A percentile compares a stretch with the other conserved stretches of the same genome.
Conservation (phyloP, 1,140 invertebrate genomes). For the Charaxes varanes region DNA sequence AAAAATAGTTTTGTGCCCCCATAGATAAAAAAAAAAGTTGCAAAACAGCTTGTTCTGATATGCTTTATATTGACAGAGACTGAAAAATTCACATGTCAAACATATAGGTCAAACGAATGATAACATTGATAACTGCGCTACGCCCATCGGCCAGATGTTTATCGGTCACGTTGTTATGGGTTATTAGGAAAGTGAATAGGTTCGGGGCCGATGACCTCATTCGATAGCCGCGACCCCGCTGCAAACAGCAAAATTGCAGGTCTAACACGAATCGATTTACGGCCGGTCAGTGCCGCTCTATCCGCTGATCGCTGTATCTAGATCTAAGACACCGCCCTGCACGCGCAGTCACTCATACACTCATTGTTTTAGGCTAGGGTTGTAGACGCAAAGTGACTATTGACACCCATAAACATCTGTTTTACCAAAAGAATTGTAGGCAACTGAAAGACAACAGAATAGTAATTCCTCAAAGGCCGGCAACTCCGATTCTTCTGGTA, state of each 20-base stretch:
- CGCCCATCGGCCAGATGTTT: slow-evolving; percentile 9
- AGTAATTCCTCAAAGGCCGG: no score
- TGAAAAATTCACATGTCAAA: slow-evolving; percentile 29
- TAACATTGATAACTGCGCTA: background rate
- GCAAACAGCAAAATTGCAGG: slow-evolving; percentile 53
- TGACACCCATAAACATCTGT: no score
- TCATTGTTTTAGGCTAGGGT: slow-evolving; percentile 55
- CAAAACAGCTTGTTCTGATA: no score
- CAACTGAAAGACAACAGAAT: no score
- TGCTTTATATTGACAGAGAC: no score
- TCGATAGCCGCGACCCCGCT: slow-evolving; percentile 50
- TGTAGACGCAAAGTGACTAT: no score
- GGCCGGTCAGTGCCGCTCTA: slow-evolving; percentile 42
- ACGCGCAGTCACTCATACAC: slow-evolving; percentile 56
- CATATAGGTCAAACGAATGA: slow-evolving; percentile 37
- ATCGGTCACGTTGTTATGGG: slow-evolving; percentile 5
- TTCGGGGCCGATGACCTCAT: slow-evolving; percentile 43
- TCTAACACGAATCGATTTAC: slow-evolving; percentile 61
- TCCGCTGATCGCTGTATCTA: slow-evolving; percentile 44
- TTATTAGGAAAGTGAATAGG: background rate
- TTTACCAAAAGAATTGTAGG: no score
- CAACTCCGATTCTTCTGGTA: no score
- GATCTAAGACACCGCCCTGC: slow-evolving; percentile 53
- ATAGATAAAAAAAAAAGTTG: no score
- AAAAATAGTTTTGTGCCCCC: no score